Evolutionary conservation across 2,797 vertebrate genomes (phyloP), one percentile per base, ranked within the genome.

Genomic region (Sebastes hubbsi): DNA sequence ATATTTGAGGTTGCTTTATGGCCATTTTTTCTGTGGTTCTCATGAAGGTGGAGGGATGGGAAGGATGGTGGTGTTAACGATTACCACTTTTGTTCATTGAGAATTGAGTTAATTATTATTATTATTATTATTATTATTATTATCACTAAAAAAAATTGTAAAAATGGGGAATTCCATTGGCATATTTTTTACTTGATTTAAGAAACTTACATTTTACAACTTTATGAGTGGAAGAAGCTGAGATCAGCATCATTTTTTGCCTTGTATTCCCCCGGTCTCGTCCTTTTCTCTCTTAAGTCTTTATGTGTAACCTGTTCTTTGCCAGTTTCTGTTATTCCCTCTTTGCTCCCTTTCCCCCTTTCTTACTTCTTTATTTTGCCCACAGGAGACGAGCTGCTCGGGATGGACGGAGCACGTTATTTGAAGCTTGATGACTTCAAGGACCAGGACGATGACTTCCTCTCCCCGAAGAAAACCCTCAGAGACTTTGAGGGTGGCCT

Each of bases 381-480:
- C 42, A 30, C 93, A 99, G 98, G 97, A 77, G 98, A 99, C 71
- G 98, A 99, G 85, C 85, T 97, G 79, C 87, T 96, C 0, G 94
- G 95, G 61, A 94, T 96, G 95, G 96, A 96, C 46, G 96, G 96
- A 10, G 95, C 91, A 13, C 95, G 95, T 32, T 97, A 97, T 90
- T 84, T 96, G 66, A 97, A 97, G 89, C 96, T 96, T 5, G 96
- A 94, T 0, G 97, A 98, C 69, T 92, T 96, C 76, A 96, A 97
- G 83, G 97, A 98, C 52, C 96, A 96, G 75, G 98, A 98, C 2
- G 97, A 97, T 69, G 98, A 98, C 86, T 97, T 96, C 86, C 93
- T 97, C 34, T 96, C 96, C 54, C 95, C 95, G 3, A 98, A 96
- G 74, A 98, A 98, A 90, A 94, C 95, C 46, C 86, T 97, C 73